Conservation (phyloP, 2,113 vertebrate species). For the Cyprinus carpio region DNA sequence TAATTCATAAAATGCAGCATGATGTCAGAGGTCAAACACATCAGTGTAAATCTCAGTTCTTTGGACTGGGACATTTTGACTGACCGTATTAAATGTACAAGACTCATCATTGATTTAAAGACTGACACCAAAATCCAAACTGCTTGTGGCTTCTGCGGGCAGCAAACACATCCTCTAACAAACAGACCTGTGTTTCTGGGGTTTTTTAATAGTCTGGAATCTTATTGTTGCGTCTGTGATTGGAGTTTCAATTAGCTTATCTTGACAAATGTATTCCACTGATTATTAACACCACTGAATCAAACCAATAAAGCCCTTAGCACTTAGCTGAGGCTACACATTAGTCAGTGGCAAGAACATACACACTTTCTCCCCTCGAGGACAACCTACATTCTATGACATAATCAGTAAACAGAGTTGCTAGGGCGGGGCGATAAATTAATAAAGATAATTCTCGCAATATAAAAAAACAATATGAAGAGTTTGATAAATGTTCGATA, state of each 20-base stretch:
- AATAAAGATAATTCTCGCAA: no score
- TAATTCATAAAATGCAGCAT: conserved; percentile 23
- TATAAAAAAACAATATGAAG: no score
- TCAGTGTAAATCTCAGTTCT: background rate
- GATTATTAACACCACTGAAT: conserved; percentile 15
- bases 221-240: background rate
- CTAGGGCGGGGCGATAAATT: no score
- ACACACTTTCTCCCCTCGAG: background rate
- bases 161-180: background rate
- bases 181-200: background rate
- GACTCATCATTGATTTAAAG: background rate
- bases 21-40: conserved; percentile 30
- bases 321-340: background rate
- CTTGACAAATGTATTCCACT: conserved; percentile 49
- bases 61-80: background rate
- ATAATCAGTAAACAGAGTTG: background rate
- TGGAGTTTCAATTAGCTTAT: conserved; percentile 51
- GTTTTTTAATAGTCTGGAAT: background rate
- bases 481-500: no score
- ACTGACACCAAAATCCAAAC: background rate
- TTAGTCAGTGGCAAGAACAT: background rate
- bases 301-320: conserved; percentile 38
- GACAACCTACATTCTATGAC: background rate
- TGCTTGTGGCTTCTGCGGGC: background rate
- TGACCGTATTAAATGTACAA: conserved; percentile 1